Evolutionary conservation across 2,113 vertebrate species (phyloP).

Genomic region (Martes martes): DNA sequence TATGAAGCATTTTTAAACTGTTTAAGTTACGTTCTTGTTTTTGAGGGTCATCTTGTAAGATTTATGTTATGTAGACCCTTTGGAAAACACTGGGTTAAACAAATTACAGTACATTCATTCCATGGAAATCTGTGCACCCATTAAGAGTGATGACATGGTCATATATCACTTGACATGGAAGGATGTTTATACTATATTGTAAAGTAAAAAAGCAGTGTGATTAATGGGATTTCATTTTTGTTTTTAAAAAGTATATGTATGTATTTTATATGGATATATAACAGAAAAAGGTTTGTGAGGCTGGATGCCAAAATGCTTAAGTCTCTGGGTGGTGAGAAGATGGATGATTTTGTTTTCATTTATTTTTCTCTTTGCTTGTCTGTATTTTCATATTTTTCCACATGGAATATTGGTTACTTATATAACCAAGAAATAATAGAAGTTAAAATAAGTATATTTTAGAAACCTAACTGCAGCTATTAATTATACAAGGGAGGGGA

Average conservation of each 20-base stretch:
- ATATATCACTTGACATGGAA: conserved; percentile 35
- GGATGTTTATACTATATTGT: conserved; percentile 41
- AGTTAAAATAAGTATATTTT: conserved; percentile 30
- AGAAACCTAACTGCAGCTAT: not conserved
- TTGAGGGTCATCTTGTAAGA: not conserved
- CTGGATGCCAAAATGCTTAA: conserved; percentile 25
- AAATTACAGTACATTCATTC: conserved; percentile 11
- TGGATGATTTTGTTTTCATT: conserved; percentile 46
- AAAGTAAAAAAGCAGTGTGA: conserved; percentile 31
- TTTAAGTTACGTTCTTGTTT: not conserved
- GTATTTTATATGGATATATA: conserved; percentile 11
- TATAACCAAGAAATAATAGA: conserved; percentile 22
- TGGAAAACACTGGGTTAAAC: conserved; percentile 46
- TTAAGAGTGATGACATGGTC: conserved; percentile 16
- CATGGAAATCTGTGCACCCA: not conserved
- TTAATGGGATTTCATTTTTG: conserved; percentile 42
- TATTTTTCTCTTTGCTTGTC: not conserved
- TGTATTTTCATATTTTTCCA: conserved; percentile 25
- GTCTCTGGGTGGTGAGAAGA: not conserved
- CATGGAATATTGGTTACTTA: not conserved
- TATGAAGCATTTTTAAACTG: conserved; percentile 32
- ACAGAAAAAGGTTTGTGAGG: conserved; percentile 31
- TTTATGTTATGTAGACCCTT: not conserved
- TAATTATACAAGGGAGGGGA: not conserved
- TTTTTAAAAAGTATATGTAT: conserved; percentile 18